phyloP scores from a whole-genome alignment of 2,888 invertebrate species.

The Neoascia interrupta region DNA sequence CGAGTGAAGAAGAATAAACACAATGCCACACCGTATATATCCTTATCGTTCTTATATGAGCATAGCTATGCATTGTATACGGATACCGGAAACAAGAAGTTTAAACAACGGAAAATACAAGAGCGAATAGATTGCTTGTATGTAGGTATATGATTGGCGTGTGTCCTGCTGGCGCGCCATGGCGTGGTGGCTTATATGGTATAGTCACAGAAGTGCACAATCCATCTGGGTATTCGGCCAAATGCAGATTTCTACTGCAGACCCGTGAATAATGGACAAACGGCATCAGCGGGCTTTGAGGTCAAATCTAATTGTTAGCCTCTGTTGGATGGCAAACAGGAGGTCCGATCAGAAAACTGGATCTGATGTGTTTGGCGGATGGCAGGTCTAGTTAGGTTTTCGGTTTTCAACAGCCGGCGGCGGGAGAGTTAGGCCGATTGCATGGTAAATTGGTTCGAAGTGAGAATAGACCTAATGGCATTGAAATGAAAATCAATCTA shows the following conservation, averaged over 20 bases:
- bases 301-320: constrained; percentile 41
- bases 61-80: too few relatives aligned
- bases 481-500: too few relatives aligned
- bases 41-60: neutral
- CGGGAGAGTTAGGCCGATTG: too few relatives aligned
- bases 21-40: too few relatives aligned
- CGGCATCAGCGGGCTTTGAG: constrained; percentile 29
- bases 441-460: too few relatives aligned
- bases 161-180: constrained; percentile 1
- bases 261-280: constrained; percentile 52
- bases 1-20: neutral
- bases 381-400: too few relatives aligned
- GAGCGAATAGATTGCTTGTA: constrained; percentile 25
- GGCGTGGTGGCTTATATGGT: constrained; percentile 3
- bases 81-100: neutral
- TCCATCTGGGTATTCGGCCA: constrained; percentile 44
- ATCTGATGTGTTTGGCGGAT: neutral
- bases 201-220: constrained; percentile 45
- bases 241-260: constrained; percentile 63
- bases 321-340: constrained; percentile 14
- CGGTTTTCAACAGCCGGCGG: too few relatives aligned
- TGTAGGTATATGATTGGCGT: constrained; percentile 22
- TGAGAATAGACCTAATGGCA: too few relatives aligned
- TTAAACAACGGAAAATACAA: constrained; percentile 41
- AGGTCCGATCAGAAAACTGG: constrained; percentile 29